Percentiles rank a stretch among this genome's conserved stretches.
phyloP scores from a whole-genome alignment of 1,140 invertebrate genomes.

The Neelides sp. region DNA sequence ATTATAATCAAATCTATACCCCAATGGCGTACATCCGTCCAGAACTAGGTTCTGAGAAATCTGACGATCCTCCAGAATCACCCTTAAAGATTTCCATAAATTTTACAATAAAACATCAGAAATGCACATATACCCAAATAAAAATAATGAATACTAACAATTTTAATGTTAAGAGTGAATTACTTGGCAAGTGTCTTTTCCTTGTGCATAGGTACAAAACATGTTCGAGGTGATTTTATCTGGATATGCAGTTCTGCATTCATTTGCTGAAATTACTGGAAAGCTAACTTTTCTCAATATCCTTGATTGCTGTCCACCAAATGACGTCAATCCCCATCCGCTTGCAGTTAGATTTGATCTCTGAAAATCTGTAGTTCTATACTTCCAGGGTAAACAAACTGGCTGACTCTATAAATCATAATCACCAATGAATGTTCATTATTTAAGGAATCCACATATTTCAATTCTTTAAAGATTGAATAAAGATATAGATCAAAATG shows the following conservation, averaged over 20 bases:
- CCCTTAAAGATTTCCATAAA: too few relatives aligned
- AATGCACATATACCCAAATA: too few relatives aligned
- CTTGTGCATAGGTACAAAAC: constrained; percentile 50
- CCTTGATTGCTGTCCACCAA: constrained; percentile 43
- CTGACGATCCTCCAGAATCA: constrained; percentile 26
- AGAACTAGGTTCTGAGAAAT: constrained; percentile 10
- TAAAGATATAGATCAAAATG: too few relatives aligned
- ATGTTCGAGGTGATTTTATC: constrained; percentile 39
- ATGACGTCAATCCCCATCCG: constrained; percentile 15
- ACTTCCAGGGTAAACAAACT: constrained; percentile 19
- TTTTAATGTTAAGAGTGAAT: background rate
- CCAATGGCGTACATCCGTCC: constrained; percentile 19
- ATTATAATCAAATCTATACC: background rate
- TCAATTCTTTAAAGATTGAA: background rate
- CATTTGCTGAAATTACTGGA: constrained; percentile 40
- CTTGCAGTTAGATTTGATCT: constrained; percentile 9
- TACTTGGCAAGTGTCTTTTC: constrained; percentile 24
- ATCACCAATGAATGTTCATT: background rate
- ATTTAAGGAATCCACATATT: background rate
- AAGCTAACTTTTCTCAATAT: constrained; percentile 46
- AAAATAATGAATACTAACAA: too few relatives aligned
- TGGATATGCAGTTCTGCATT: constrained; percentile 37
- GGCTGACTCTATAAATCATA: constrained; percentile 10
- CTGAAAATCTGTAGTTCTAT: constrained; percentile 5
- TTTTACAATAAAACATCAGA: too few relatives aligned